Base-by-base conservation (phyloP, 1,140 invertebrate genomes). In the Oryzaephilus surinamensis region DNA sequence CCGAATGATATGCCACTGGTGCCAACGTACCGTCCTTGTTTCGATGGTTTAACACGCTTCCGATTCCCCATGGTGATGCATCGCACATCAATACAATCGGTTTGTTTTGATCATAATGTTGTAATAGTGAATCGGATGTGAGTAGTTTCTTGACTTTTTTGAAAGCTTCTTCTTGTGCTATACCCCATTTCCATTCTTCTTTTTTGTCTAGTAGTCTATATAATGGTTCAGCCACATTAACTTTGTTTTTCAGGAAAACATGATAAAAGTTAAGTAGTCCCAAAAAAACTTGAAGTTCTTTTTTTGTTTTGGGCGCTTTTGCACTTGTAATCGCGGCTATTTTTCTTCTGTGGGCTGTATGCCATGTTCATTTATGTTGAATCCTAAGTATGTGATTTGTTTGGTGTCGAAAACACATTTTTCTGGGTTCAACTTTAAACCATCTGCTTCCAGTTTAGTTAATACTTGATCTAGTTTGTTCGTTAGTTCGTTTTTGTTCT, bases 1-100 rank as follows among this genome's bases (percentile, higher is more conserved):
- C n/a, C n/a, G n/a, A n/a, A n/a, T n/a, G 48, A 54, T 51, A 69
- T 4, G 58, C 58, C 24, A 74, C 61, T 11, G 63, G 62, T 33
- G 41, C 28, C 38, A 63, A 55, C 2, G 32, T 31, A 3, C 55
- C 65, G 43, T 67, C 23, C 24, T 18, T 14, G n/a, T 24, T 31
- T 26, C 39, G 24, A 20, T 48, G 51, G 2, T 15, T 19, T 7
- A 60, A 17, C 0, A 48, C 41, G 15, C 52, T 49, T 3, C 51
- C 55, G 3, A 51, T 38, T 5, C 50, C 57, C 8, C 28, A 24
- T 16, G 42, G 24, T 7, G 31, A 45, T n/a, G 51, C 55, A 36
- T 58, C 56, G n/a, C 30, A 39, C 13, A 46, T 36, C 10, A 57
- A 17, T 7, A 57, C 10, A n/a, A 34, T n/a, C n/a, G n/a, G 14